phyloP scores from a whole-genome alignment of 2,888 invertebrate genomes.

The Anthophora plumipes region DNA sequence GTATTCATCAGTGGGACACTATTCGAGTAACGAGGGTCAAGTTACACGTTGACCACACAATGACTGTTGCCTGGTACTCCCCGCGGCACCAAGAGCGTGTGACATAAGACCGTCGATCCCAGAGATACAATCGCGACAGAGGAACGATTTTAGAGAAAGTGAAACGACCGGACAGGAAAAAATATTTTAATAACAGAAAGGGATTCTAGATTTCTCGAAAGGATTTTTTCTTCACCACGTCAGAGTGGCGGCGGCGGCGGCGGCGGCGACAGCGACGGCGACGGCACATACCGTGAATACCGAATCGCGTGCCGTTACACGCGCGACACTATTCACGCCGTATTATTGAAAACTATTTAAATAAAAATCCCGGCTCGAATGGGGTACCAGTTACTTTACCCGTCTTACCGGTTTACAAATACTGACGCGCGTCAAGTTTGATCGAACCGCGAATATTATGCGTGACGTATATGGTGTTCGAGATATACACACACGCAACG shows the following conservation, averaged over 20 bases:
- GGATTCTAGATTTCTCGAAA: not conserved
- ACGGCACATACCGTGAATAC: conserved; percentile 37
- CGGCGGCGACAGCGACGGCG: not conserved
- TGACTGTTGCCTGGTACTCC: conserved; percentile 39
- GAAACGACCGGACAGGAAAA: not conserved
- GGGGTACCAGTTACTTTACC: conserved; percentile 52
- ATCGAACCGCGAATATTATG: conserved; percentile 69
- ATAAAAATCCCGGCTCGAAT: conserved; percentile 50
- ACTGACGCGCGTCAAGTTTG: conserved; percentile 66
- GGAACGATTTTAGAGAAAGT: conserved; percentile 42
- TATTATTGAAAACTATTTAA: conserved; percentile 57
- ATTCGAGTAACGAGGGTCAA: conserved; percentile 66
- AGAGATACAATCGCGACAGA: conserved; percentile 49
- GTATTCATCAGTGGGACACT: conserved; percentile 36
- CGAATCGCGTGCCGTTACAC: conserved; percentile 52
- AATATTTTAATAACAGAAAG: conserved; percentile 42
- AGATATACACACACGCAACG: conserved; percentile 40
- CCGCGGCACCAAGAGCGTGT: conserved; percentile 41
- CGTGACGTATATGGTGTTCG: conserved; percentile 61
- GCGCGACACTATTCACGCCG: conserved; percentile 29
- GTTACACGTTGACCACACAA: conserved; percentile 60
- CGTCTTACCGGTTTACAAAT: conserved; percentile 65
- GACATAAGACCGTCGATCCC: conserved; percentile 52
- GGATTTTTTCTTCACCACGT: not conserved
- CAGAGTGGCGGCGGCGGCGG: too few relatives aligned